These are phyloP conservation scores for Schizaphis graminum DNA, from an alignment of 2,888 invertebrate genomes.

Conservation along the genomic window DNA sequence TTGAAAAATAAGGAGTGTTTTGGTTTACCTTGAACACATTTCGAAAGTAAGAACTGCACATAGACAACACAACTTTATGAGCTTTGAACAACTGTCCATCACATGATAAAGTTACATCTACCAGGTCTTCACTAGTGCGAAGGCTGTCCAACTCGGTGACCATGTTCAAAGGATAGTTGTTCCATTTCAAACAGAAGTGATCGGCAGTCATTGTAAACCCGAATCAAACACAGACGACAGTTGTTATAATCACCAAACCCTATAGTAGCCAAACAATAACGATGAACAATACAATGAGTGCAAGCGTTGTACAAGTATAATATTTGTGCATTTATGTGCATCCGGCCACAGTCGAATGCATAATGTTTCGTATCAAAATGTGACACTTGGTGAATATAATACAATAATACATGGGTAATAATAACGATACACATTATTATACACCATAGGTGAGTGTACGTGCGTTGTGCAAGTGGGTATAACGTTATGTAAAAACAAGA, in stretches of 20 bases:
- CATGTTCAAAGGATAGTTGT: constrained; percentile 81
- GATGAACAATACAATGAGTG: background rate
- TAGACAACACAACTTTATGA: constrained; percentile 82
- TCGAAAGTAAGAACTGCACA: constrained; percentile 83
- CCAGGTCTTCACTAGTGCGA: constrained; percentile 79
- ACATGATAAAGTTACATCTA: constrained; percentile 81
- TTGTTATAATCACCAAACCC: constrained; percentile 39
- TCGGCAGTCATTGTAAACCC: constrained; percentile 71
- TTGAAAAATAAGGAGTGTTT: background rate
- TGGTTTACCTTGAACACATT: constrained; percentile 79
- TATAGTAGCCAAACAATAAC: background rate
- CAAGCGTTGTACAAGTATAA: background rate
- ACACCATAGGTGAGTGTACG: background rate
- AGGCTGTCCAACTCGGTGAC: constrained; percentile 80
- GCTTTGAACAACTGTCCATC: constrained; percentile 81
- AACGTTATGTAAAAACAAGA: background rate
- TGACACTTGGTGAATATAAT: background rate
- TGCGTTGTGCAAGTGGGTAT: background rate
- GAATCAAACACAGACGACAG: background rate
- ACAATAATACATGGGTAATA: background rate
- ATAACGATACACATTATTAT: background rate
- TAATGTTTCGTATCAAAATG: background rate
- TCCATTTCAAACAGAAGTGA: constrained; percentile 83
- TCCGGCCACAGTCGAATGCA: background rate
- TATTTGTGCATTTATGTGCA: background rate